phyloP scores from a whole-genome alignment of 2,888 invertebrate species.

The Chrysopilus asiliformis region DNA sequence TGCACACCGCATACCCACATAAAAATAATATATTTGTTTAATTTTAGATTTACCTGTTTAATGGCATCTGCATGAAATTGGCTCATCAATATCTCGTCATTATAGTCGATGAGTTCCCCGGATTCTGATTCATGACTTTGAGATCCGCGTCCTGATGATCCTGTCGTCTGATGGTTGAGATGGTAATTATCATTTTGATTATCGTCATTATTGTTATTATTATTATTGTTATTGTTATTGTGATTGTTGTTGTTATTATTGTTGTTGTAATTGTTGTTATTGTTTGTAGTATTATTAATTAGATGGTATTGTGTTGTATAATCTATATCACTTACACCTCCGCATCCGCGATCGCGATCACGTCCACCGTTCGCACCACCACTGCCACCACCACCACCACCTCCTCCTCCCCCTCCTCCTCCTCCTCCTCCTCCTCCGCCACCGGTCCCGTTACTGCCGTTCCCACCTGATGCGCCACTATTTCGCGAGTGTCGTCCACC shows the following conservation, averaged over 20 bases:
- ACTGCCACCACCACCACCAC: constrained; percentile 14
- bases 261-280: not conserved
- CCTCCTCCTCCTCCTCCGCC: constrained; percentile 4
- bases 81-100: constrained; percentile 47
- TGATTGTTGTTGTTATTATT: not conserved
- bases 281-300: not conserved
- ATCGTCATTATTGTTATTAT: constrained; percentile 1
- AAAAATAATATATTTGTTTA: constrained; percentile 6
- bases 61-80: constrained; percentile 68
- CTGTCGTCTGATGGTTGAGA: constrained; percentile 4
- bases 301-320: constrained; percentile 1
- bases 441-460: constrained; percentile 6
- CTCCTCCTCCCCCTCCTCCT: constrained; percentile 8
- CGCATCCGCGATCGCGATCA: constrained; percentile 22
- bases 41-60: constrained; percentile 40
- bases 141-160: constrained; percentile 18
- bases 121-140: constrained; percentile 27
- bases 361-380: constrained; percentile 24
- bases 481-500: not conserved
- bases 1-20: not conserved
- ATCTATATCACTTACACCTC: constrained; percentile 9
- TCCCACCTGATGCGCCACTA: not conserved
- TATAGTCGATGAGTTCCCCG: constrained; percentile 44
- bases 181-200: not conserved
- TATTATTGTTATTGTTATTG: constrained; percentile 3